These are phyloP conservation scores for Brachyptera risi DNA, from an alignment of 2,888 invertebrate species.

Conservation along the genomic window DNA sequence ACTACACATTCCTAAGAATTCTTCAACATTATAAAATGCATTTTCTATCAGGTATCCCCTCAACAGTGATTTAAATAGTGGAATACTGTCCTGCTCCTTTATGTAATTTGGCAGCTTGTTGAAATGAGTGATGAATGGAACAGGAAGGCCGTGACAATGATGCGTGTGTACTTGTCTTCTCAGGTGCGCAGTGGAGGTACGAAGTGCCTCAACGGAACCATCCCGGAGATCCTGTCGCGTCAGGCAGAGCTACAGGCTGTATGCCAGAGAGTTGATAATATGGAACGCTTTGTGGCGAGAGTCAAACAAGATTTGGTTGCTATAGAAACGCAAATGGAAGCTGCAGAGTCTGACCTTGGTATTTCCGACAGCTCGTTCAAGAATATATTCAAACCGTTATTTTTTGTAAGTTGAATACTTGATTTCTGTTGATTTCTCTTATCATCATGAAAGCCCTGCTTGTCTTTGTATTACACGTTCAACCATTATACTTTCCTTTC, in stretches of 20 bases:
- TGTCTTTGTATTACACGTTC: no score
- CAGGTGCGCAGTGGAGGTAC: conserved; percentile 44
- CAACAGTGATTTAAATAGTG: no score
- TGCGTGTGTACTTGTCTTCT: neutral
- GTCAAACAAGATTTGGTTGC: conserved; percentile 51
- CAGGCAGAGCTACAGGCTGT: conserved; percentile 51
- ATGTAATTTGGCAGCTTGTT: no score
- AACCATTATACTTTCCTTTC: no score
- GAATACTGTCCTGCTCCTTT: no score
- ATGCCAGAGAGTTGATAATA: conserved; percentile 52
- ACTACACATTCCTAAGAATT: no score
- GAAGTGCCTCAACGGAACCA: conserved; percentile 48
- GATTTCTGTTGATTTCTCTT: no score
- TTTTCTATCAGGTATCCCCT: no score
- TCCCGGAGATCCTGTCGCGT: conserved; percentile 52
- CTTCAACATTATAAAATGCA: no score
- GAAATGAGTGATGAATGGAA: no score
- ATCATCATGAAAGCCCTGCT: no score
- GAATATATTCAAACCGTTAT: conserved; percentile 57
- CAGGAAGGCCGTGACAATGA: no score
- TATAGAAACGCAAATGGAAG: conserved; percentile 56
- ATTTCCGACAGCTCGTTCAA: conserved; percentile 56
- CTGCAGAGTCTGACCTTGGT: conserved; percentile 57
- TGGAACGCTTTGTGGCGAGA: conserved; percentile 52
- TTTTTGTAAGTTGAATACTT: conserved; percentile 42